These are phyloP conservation scores for Toxostoma redivivum DNA, from an alignment of 2,113 vertebrate genomes.

Conservation along the genomic window DNA sequence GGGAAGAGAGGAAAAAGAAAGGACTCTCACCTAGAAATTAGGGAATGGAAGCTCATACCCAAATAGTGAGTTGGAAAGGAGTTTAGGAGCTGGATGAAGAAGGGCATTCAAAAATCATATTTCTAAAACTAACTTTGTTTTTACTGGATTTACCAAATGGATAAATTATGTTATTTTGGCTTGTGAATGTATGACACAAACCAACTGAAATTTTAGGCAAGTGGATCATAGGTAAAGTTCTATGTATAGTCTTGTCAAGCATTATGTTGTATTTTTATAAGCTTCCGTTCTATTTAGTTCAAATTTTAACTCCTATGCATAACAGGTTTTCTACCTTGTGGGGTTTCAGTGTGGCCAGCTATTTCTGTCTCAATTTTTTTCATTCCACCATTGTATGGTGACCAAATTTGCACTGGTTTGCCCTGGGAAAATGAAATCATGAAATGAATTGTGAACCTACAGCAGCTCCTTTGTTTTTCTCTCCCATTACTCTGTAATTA, in stretches of 20 bases:
- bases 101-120: not conserved
- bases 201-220: not conserved
- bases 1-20: not conserved
- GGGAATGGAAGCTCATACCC: not conserved
- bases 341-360: not conserved
- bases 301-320: not conserved
- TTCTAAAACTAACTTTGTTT: not conserved
- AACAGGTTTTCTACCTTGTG: not conserved
- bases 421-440: not conserved
- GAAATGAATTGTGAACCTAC: too few species aligned
- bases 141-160: not conserved
- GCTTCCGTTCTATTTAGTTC: not conserved
- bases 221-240: not conserved
- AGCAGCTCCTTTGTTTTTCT: not conserved
- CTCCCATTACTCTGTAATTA: not conserved
- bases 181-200: not conserved
- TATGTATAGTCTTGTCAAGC: not conserved
- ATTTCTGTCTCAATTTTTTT: not conserved
- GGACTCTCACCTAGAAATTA: not conserved
- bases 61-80: not conserved
- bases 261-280: not conserved
- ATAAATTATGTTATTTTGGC: not conserved
- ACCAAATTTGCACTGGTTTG: not conserved
- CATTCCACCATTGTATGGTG: not conserved
- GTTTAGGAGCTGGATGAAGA: not conserved